Conservation (phyloP, 2,888 invertebrate genomes). For the Machimus atricapillus region DNA sequence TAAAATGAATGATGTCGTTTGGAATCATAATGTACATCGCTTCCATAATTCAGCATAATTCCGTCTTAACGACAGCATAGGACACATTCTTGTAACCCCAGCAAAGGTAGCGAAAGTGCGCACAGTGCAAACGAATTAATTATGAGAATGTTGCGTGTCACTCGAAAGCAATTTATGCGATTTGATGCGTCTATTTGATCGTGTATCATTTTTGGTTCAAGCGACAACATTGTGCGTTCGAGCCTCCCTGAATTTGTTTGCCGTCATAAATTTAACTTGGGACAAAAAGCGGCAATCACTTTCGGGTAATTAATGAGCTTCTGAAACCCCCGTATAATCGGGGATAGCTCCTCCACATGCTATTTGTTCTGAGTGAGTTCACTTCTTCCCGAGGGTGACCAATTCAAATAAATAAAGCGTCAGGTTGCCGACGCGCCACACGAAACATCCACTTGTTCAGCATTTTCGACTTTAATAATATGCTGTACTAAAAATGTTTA, state of each 20-base stretch:
- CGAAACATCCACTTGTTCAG: neutral
- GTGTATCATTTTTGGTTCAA: neutral
- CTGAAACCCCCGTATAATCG: neutral
- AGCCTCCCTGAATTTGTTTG: neutral
- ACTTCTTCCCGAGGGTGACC: neutral
- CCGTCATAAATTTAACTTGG: neutral
- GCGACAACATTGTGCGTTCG: neutral
- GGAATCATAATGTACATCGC: neutral
- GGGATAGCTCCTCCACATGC: neutral
- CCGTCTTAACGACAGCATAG: neutral
- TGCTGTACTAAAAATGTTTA: neutral
- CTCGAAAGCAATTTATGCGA: constrained; percentile 7
- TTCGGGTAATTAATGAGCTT: neutral
- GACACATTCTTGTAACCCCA: neutral
- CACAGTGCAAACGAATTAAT: constrained; percentile 14
- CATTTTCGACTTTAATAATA: neutral
- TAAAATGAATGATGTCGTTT: neutral
- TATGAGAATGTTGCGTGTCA: constrained; percentile 21
- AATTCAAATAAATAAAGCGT: neutral
- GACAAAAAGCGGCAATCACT: constrained; percentile 20
- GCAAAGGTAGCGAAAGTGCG: neutral
- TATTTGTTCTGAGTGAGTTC: constrained; percentile 12
- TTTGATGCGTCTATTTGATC: constrained; percentile 13
- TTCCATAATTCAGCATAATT: neutral
- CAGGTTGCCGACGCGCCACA: neutral